Conservation (phyloP, 2,888 invertebrate genomes). For the Pseudolycoriella hygida region DNA sequence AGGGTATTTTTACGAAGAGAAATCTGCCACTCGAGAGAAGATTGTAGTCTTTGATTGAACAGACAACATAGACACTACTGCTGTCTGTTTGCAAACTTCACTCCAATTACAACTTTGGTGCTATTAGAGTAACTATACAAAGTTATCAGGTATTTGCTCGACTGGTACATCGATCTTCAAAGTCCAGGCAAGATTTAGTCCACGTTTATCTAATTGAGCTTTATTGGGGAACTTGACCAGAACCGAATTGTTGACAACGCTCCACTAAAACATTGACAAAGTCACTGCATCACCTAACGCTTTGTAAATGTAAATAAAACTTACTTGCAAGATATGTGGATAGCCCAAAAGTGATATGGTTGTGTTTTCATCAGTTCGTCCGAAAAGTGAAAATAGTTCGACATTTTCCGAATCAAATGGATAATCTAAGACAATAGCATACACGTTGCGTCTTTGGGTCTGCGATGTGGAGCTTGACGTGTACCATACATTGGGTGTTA, state of each 20-base stretch:
- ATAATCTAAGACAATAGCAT: conserved; percentile 53
- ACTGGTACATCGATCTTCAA: conserved; percentile 20
- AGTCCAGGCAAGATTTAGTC: conserved; percentile 24
- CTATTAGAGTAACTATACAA: too few species aligned
- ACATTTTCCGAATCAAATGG: conserved; percentile 37
- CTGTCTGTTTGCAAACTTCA: too few species aligned
- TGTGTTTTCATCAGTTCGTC: conserved; percentile 18
- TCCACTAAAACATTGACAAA: conserved; percentile 17
- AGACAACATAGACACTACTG: too few species aligned
- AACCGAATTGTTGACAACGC: conserved; percentile 14
- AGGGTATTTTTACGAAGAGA: too few species aligned
- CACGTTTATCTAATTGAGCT: conserved; percentile 21
- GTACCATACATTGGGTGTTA: conserved; percentile 58
- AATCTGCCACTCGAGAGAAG: too few species aligned
- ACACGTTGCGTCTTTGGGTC: conserved; percentile 28
- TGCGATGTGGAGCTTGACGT: conserved; percentile 21
- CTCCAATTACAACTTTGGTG: too few species aligned
- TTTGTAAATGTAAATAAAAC: conserved; percentile 2
- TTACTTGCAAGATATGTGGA: conserved; percentile 18
- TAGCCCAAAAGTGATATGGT: conserved; percentile 36
- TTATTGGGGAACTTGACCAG: conserved; percentile 24
- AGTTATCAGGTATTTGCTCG: too few species aligned
- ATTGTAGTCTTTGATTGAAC: too few species aligned
- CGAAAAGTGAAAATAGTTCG: conserved; percentile 29
- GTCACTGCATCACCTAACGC: conserved; percentile 2